Conservation (phyloP, 2,888 invertebrate genomes). For the Meteorus colon region DNA sequence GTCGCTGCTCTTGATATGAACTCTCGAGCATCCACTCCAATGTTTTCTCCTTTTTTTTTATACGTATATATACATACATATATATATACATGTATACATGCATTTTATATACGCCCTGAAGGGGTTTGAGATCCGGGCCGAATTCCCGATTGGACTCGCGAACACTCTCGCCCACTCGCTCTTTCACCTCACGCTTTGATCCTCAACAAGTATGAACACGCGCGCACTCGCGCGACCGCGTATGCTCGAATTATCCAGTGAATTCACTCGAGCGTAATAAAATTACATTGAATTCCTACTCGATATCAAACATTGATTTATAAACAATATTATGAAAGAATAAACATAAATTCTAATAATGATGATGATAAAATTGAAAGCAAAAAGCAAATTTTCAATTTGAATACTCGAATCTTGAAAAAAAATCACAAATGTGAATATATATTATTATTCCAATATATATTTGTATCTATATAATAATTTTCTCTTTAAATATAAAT, state of each 20-base stretch:
- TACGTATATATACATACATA: not conserved
- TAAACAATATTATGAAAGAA: not conserved
- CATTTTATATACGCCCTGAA: constrained; percentile 16
- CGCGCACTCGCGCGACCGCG: not conserved
- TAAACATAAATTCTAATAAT: not conserved
- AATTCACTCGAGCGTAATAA: constrained; percentile 13
- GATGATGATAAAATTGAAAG: not conserved
- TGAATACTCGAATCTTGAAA: not conserved
- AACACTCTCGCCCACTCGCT: constrained; percentile 33
- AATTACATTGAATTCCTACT: constrained; percentile 10
- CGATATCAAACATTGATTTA: constrained; percentile 5
- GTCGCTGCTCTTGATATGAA: constrained; percentile 15
- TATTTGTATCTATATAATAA: not conserved
- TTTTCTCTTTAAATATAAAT: constrained; percentile 1
- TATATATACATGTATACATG: not conserved
- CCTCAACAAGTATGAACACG: constrained; percentile 19
- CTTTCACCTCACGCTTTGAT: constrained; percentile 33
- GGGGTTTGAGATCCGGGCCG: constrained; percentile 38
- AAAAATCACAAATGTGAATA: not conserved
- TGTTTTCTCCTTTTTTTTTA: constrained; percentile 14
- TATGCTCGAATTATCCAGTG: constrained; percentile 1
- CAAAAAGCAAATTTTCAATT: not conserved
- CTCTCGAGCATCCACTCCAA: constrained; percentile 12
- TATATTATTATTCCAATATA: not conserved
- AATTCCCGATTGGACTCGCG: constrained; percentile 40